Evolutionary conservation across 2,797 vertebrate genomes (phyloP).

Genomic region (Crocidura indochinensis): DNA sequence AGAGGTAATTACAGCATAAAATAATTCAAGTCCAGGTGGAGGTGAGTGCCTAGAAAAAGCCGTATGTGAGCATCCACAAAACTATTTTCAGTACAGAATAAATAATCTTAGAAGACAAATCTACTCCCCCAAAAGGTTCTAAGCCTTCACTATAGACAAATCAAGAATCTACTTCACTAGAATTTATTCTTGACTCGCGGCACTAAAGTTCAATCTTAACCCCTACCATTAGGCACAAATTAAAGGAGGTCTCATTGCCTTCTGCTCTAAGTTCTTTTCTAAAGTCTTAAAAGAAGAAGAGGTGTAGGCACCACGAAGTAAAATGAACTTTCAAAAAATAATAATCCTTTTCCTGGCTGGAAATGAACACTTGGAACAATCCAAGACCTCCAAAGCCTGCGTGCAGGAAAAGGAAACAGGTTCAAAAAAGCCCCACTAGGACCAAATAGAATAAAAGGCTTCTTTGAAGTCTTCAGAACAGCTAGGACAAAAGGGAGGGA

Average conservation of each 20-base stretch:
- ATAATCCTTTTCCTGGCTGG: constrained; percentile 57
- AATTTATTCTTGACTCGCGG: constrained; percentile 39
- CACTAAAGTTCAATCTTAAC: constrained; percentile 46
- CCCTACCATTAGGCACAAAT: not conserved
- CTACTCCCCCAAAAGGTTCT: not conserved
- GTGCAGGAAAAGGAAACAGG: constrained; percentile 66
- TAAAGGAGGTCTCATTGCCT: constrained; percentile 49
- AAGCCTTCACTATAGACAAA: not conserved
- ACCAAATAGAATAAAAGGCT: constrained; percentile 77
- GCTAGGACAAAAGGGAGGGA: constrained; percentile 43
- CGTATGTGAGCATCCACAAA: not conserved
- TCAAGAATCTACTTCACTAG: constrained; percentile 45
- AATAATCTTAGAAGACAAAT: constrained; percentile 23
- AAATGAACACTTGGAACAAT: constrained; percentile 63
- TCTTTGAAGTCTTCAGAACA: constrained; percentile 70
- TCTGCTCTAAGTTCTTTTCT: constrained; percentile 8
- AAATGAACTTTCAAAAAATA: constrained; percentile 26
- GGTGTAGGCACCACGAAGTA: not conserved
- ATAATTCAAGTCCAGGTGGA: not conserved
- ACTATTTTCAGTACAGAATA: constrained; percentile 47
- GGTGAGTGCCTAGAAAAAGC: not conserved
- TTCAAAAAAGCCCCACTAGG: constrained; percentile 74
- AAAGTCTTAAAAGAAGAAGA: constrained; percentile 28
- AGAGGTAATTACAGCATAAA: constrained; percentile 37
- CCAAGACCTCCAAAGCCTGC: constrained; percentile 60